Evolutionary conservation across 2,888 invertebrate genomes (phyloP).

Genomic region (Eupeodes latifasciatus): DNA sequence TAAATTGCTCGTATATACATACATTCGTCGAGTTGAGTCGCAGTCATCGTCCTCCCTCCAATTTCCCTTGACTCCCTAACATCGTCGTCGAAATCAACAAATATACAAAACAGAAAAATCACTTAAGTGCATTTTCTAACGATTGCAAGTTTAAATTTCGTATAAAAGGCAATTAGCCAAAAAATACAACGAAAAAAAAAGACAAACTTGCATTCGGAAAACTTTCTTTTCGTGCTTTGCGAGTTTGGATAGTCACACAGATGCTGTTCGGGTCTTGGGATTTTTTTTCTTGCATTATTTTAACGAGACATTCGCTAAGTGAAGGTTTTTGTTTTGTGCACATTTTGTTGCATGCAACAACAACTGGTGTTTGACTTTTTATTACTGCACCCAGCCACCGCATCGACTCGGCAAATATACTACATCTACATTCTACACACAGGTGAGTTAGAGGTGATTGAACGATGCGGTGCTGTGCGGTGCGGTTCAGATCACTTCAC

Average conservation of each 20-base stretch:
- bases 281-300: conserved; percentile 13
- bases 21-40: neutral
- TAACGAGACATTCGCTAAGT: conserved; percentile 53
- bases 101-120: conserved; percentile 23
- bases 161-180: conserved; percentile 74
- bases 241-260: conserved; percentile 51
- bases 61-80: conserved; percentile 29
- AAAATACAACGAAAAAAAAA: conserved; percentile 41
- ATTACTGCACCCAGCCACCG: conserved; percentile 53
- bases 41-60: conserved; percentile 4
- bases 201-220: conserved; percentile 48
- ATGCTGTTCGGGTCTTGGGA: conserved; percentile 43
- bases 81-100: neutral
- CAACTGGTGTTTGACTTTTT: conserved; percentile 23
- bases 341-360: conserved; percentile 29
- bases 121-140: conserved; percentile 61
- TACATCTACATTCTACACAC: conserved; percentile 35
- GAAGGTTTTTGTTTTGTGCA: conserved; percentile 23
- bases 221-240: conserved; percentile 74
- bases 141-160: conserved; percentile 46
- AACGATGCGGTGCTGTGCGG: conserved; percentile 72
- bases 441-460: conserved; percentile 72
- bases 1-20: neutral
- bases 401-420: conserved; percentile 20
- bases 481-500: conserved; percentile 72